Base-by-base conservation (phyloP, 2,113 vertebrate species). In the Mormyrus iriodes region DNA sequence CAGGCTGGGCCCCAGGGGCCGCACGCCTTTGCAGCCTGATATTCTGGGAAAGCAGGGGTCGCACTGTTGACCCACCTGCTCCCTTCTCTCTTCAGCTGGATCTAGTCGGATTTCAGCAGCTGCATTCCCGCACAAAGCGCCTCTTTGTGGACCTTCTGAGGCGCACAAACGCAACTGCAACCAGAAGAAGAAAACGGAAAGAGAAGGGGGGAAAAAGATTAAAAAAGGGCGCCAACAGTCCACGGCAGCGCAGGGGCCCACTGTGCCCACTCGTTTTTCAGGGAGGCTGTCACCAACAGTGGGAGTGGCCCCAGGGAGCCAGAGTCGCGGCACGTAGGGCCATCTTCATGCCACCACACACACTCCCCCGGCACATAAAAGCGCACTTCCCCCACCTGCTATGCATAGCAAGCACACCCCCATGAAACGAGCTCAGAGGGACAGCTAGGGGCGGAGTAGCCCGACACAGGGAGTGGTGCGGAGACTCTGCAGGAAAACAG, bases 61-160 rank as follows among this genome's bases (percentile, higher is more conserved):
- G 10, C 35, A 44, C n/a, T 73, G 87, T 73, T 96, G 96, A 95
- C 96, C 97, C 98, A 97, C 97, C 97, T 98, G 98, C 97, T 97
- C 95, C 96, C 96, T 94, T 96, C 95, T 96, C 95, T 96, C 97
- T 96, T 96, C 95, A 96, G 95, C 96, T 95, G 96, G 96, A 96
- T 96, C 96, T 96, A 90, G 96, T 96, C 93, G 92, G 94, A 95
- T 96, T 96, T 95, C 95, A 96, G 97, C 97, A 98, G 98, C 98
- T 98, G 97, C 96, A 95, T 93, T 76, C 86, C 90, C 90, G 94
- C 95, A 98, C 97, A 98, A 98, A 58, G 88, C n/a, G 15, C 27
- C 88, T 52, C 69, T 88, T 73, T 88, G 97, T 98, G 96, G 95
- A 95, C 95, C 92, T 95, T 93, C 91, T 91, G 88, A 93, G 93